These are phyloP conservation scores for Streptopelia turtur DNA, from an alignment of 2,797 vertebrate genomes.

Conservation along the genomic window DNA sequence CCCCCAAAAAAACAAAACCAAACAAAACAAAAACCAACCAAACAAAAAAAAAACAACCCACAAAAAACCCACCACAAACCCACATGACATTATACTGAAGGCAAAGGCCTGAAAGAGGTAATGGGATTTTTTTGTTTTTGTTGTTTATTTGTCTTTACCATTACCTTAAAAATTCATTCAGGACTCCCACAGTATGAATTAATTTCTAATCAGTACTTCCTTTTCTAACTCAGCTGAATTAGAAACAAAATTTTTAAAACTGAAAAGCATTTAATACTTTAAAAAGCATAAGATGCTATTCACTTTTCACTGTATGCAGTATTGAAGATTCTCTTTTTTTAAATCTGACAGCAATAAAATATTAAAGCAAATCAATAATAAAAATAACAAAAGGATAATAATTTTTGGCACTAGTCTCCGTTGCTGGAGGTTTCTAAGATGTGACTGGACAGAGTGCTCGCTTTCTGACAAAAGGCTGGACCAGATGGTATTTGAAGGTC, in stretches of 20 bases:
- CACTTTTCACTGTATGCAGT: background rate
- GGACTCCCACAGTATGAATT: background rate
- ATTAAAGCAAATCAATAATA: background rate
- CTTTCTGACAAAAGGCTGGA: rapidly evolving
- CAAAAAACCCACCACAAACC: too few relatives aligned
- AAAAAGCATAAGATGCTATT: background rate
- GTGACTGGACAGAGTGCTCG: background rate
- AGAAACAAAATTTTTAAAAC: background rate
- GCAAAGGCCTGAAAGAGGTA: background rate
- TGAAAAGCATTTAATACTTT: background rate
- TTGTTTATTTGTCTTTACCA: background rate
- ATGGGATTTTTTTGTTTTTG: background rate
- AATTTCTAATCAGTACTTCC: background rate
- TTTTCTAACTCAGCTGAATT: background rate
- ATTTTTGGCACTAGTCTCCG: background rate
- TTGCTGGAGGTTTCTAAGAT: background rate
- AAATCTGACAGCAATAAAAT: background rate
- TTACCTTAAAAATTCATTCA: background rate
- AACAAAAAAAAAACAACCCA: background rate
- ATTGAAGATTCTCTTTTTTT: background rate
- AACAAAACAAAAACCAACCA: too few relatives aligned
- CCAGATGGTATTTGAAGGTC: background rate
- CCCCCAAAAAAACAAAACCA: too few relatives aligned
- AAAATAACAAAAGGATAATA: background rate
- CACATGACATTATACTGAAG: background rate